Base-by-base conservation (phyloP, 64 coral and sea anemone genomes). In the Hydrozoanthus tunicans region DNA sequence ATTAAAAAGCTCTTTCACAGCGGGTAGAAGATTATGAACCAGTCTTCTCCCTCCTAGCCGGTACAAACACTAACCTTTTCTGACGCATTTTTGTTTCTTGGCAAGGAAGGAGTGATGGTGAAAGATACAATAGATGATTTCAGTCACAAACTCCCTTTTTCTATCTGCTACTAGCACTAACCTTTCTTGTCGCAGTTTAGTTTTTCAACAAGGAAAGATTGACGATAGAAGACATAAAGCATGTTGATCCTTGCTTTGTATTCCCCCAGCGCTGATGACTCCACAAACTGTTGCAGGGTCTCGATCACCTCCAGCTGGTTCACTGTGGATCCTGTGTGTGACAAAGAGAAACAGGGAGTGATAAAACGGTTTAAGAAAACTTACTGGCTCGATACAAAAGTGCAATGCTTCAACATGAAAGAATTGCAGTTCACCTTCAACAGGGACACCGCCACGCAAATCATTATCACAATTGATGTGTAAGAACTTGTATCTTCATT, bases 221-320 rank as follows among this genome's bases (percentile, higher is more conserved):
- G 91, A 56, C 93, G 74, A 73, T 85, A 93, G 79, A 98, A 98
- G 5, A 90, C 54, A 54, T 84, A 74, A 7, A 98, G 74, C 83
- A 98, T 93, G 60, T 90, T 73, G 24, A 98, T 56, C 7, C 96
- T 91, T 1, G 94, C 69, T 12, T 82, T 51, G 75, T 90, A 98
- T 57, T 98, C 96, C 58, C 96, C 96, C 12, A 98, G 82, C 17
- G 96, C 58, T 6, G 96, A 98, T 6, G 88, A 93, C 64, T 98
- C 96, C 6, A 98, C 91, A 74, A 98, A 98, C 79, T 90, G 79
- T 67, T 98, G 93, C 11, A 98, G 51, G 6, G 94, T 83, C 56
- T 93, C 80, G 12, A 93, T 92, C 13, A 95, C 23, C 23, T 88
- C 84, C 7, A 13, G 12, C 15, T 70, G 10, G 55, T 73, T 86